A percentile compares a stretch with the other conserved stretches of the same genome.
Evolutionary conservation across 2,888 invertebrate species (phyloP).

Genomic region (Hydroisotoma schaefferi): DNA sequence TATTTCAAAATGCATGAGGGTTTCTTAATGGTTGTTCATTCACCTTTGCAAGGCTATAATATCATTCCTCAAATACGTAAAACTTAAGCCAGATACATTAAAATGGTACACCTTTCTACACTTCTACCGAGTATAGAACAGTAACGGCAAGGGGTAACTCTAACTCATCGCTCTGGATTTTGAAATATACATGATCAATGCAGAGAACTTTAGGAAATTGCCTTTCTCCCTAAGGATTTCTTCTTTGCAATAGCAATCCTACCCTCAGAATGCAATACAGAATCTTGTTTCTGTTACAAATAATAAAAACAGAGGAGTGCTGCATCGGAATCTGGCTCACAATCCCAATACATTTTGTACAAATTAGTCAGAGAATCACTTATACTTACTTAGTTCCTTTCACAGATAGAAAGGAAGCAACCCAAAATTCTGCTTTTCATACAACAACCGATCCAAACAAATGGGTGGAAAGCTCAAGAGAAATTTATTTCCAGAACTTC

Average conservation of each 20-base stretch:
- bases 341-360: no score
- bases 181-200: slow-evolving; percentile 15
- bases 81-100: no score
- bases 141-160: not conserved
- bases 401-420: not conserved
- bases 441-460: no score
- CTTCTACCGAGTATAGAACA: not conserved
- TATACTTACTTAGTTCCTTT: not conserved
- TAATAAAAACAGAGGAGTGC: no score
- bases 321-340: no score
- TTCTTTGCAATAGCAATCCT: no score
- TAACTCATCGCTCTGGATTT: slow-evolving; percentile 1
- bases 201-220: slow-evolving; percentile 9
- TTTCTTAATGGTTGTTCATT: not conserved
- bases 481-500: no score
- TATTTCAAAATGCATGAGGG: slow-evolving; percentile 6
- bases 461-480: no score
- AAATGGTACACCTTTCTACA: no score
- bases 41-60: not conserved
- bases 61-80: not conserved
- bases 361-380: no score
- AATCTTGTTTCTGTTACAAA: no score
- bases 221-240: not conserved
- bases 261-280: no score
- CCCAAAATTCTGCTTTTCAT: not conserved